Conservation (phyloP, 2,113 vertebrate genomes). For the Caranx ignobilis region DNA sequence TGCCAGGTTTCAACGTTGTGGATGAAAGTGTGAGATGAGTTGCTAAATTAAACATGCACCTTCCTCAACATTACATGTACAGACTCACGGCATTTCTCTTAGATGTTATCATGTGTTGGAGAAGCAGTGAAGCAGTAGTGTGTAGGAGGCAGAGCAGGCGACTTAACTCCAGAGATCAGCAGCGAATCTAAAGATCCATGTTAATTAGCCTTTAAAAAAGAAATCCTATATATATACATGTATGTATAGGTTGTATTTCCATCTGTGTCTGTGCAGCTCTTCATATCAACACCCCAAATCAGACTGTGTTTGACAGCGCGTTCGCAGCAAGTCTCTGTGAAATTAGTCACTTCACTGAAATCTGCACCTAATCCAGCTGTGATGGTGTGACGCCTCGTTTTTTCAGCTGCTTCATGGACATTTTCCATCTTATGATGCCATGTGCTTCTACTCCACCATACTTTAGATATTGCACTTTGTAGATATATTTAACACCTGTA, state of each 20-base stretch:
- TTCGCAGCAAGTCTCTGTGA: conserved; percentile 8
- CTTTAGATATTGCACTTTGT: not conserved
- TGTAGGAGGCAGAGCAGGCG: conserved; percentile 34
- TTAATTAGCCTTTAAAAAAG: conserved; percentile 24
- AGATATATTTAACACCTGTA: not conserved
- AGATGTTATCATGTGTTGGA: conserved; percentile 19
- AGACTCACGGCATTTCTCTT: not conserved
- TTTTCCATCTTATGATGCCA: not conserved
- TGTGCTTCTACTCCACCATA: not conserved
- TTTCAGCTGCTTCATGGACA: not conserved
- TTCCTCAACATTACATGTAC: conserved; percentile 17
- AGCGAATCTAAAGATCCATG: conserved; percentile 25
- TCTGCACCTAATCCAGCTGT: not conserved
- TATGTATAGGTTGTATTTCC: conserved; percentile 3
- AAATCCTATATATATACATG: not conserved
- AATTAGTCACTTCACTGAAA: conserved; percentile 8
- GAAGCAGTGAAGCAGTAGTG: conserved; percentile 11
- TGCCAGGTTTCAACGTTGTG: conserved; percentile 32
- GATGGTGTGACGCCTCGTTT: not conserved
- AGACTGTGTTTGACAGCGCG: conserved; percentile 2
- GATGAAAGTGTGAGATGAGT: conserved; percentile 33
- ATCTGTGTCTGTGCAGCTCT: conserved; percentile 7
- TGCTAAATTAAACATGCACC: conserved; percentile 27
- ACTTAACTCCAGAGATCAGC: conserved; percentile 38
- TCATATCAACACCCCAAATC: conserved; percentile 9